Evolutionary conservation across 2,113 vertebrate genomes (phyloP), one percentile per base, ranked within the genome.

Genomic region (Thunnus thynnus): DNA sequence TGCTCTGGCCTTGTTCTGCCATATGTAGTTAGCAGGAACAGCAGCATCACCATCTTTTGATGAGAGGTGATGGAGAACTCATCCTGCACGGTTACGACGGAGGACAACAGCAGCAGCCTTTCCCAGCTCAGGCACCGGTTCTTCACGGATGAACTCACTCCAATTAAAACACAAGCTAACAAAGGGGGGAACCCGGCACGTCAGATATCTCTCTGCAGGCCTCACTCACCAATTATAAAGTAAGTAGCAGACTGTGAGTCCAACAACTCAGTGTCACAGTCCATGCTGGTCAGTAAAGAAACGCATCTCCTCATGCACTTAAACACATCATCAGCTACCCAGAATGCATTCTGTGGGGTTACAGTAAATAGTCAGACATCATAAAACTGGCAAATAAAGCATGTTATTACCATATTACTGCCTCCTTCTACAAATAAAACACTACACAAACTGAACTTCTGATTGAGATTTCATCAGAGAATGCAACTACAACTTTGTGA

Each of bases 81-180:
- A 47, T 55, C 50, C 36, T 30, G 50, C 78, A 67, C 63, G 27
- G 54, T 58, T 50, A 3, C 2, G 61, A 76, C 14, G 56, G 62
- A 74, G 56, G 72, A 73, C 78, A 69, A 48, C 79, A 46, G 63
- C 47, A 5, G 10, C 70, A 60, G 80, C 68, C 71, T 86, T 73
- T 83, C 72, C 55, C 54, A 64, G 76, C 57, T 83, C 60, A 3
- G 54, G 56, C 57, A 25, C 27, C 65, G 27, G 68, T 20, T 73
- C 50, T 86, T 91, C 82, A 85, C 54, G 70, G 82, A 57, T 69
- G 86, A 86, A 76, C 48, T 87, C 58, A 63, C 83, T 44, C 74
- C 89, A 89, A 89, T 89, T 91, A 89, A 84, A 92, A 81, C 68
- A 55, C 48, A 50, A 56, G 60, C 69, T 55, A 50, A 90, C 78